These are phyloP conservation scores for Drosophila gunungcola DNA, from an alignment of 1,140 invertebrate species.

Conservation along the genomic window DNA sequence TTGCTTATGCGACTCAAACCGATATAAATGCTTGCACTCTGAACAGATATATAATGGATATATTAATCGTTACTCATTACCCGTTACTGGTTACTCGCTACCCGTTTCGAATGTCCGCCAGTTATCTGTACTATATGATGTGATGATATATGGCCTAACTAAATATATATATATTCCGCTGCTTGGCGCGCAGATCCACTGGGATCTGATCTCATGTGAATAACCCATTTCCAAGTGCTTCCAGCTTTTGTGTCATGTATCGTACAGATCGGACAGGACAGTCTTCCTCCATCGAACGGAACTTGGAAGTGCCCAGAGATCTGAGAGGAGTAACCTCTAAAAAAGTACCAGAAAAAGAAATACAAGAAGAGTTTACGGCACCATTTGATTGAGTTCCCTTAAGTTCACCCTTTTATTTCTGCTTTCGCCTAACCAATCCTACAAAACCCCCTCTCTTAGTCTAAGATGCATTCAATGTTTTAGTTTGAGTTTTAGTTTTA, in stretches of 20 bases:
- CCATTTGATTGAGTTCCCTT: constrained; percentile 31
- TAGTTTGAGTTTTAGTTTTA: constrained; percentile 28
- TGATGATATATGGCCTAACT: constrained; percentile 28
- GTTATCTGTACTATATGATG: constrained; percentile 29
- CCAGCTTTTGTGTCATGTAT: constrained; percentile 29
- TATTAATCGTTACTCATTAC: constrained; percentile 33
- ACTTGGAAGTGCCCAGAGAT: constrained; percentile 17
- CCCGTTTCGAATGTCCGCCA: constrained; percentile 44
- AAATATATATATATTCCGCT: constrained; percentile 27
- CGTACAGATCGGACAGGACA: constrained; percentile 35
- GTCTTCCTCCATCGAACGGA: constrained; percentile 29
- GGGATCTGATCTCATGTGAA: constrained; percentile 35
- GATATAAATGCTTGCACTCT: constrained; percentile 31
- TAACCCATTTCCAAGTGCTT: constrained; percentile 35
- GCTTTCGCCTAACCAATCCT: constrained; percentile 24
- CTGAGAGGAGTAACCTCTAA: constrained; percentile 19
- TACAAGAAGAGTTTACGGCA: constrained; percentile 25
- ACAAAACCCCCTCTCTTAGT: constrained; percentile 2
- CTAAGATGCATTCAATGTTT: constrained; percentile 43
- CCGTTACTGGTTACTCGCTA: constrained; percentile 37
- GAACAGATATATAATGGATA: constrained; percentile 21
- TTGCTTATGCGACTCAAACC: constrained; percentile 37
- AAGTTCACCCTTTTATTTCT: constrained; percentile 23
- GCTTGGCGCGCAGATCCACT: constrained; percentile 24
- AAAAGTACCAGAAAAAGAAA: neutral